Evolutionary conservation across 2,888 invertebrate species (phyloP).

Genomic region (Hydrotaea diabolus): DNA sequence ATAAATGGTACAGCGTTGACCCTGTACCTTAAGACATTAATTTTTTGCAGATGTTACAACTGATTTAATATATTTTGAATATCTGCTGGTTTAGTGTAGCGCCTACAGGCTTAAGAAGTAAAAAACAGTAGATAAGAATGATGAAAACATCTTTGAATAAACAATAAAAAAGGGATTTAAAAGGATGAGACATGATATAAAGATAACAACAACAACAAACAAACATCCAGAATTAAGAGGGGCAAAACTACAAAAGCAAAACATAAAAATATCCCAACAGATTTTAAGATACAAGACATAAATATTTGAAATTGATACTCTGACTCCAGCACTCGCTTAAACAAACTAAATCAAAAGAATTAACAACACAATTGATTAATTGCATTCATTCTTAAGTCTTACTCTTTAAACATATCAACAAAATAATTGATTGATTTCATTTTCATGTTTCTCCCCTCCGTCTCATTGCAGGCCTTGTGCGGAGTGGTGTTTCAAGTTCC

Average conservation of each 20-base stretch:
- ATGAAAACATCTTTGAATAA: constrained; percentile 75
- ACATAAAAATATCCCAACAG: no score
- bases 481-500: constrained; percentile 95
- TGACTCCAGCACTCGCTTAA: neutral
- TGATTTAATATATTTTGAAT: neutral
- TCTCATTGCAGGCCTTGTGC: constrained; percentile 90
- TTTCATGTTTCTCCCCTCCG: neutral
- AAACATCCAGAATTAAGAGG: constrained; percentile 29
- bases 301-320: neutral
- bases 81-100: neutral
- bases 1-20: no score
- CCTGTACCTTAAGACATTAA: no score
- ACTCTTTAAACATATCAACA: no score
- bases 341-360: neutral
- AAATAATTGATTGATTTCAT: constrained; percentile 35
- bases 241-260: no score
- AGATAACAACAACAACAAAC: constrained; percentile 68
- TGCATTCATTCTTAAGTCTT: neutral
- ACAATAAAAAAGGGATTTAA: constrained; percentile 72
- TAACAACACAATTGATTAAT: constrained; percentile 23
- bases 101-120: neutral
- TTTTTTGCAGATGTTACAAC: neutral
- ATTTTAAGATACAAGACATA: constrained; percentile 11
- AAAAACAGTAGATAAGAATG: constrained; percentile 67
- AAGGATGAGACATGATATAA: constrained; percentile 62